These are phyloP conservation scores for Holothuria glaberrima DNA, from an alignment of 35 echinoderm and acorn worm genomes.

Conservation along the genomic window DNA sequence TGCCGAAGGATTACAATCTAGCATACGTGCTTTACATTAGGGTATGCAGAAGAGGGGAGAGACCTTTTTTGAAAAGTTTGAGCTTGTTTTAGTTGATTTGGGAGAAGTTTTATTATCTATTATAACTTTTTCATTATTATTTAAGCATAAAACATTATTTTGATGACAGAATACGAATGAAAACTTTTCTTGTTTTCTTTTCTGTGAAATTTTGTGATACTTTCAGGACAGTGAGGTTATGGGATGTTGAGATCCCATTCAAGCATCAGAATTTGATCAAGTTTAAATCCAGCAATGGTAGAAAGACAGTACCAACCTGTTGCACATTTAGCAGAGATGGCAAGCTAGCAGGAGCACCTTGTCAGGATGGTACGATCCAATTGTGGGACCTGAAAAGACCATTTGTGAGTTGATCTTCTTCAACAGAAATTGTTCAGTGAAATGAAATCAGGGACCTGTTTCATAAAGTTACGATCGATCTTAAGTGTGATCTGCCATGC, in stretches of 20 bases:
- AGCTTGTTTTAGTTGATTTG: background rate
- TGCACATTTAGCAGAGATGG: constrained; percentile 88
- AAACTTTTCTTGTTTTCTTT: background rate
- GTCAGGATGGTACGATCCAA: constrained; percentile 91
- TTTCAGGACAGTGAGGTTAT: constrained; percentile 83
- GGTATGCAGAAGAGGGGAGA: too few species aligned
- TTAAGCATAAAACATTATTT: background rate
- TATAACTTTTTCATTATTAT: background rate
- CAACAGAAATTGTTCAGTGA: too few species aligned
- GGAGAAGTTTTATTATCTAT: background rate
- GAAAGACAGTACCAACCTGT: constrained; percentile 82
- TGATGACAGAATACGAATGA: background rate
- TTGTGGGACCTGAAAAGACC: constrained; percentile 92
- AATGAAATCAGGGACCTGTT: too few species aligned
- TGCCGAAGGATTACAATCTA: too few species aligned
- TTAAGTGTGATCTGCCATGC: too few species aligned
- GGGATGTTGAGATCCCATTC: constrained; percentile 71
- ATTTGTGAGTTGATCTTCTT: constrained; percentile 69
- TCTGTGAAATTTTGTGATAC: too few species aligned
- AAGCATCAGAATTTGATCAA: constrained; percentile 85
- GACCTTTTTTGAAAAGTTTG: too few species aligned
- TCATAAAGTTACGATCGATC: too few species aligned
- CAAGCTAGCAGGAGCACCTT: constrained; percentile 78
- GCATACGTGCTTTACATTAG: too few species aligned
- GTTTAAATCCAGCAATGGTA: constrained; percentile 68